These are phyloP conservation scores for Volucella inflata DNA, from an alignment of 2,888 invertebrate species.

Conservation along the genomic window DNA sequence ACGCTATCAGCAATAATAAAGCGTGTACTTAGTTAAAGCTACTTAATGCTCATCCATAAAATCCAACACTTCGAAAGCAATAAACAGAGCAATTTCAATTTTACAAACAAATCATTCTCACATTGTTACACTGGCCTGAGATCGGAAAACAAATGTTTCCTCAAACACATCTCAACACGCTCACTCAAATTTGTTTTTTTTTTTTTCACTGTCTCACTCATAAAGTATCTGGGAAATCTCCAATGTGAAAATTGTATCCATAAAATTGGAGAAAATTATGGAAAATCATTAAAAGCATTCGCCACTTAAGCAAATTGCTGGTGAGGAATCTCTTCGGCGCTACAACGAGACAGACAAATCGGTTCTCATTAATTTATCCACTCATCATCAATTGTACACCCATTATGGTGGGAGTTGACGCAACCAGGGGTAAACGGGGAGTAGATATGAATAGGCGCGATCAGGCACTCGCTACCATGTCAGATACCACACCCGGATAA, in stretches of 20 bases:
- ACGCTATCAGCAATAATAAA: not conserved
- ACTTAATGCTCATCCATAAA: too few species aligned
- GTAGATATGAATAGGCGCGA: too few species aligned
- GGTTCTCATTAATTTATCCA: conserved; percentile 83
- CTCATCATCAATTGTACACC: conserved; percentile 79
- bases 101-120: conserved; percentile 31
- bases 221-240: conserved; percentile 38
- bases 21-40: too few species aligned
- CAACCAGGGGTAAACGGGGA: not conserved
- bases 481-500: conserved; percentile 57
- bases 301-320: conserved; percentile 73
- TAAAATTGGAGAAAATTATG: conserved; percentile 71
- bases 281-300: conserved; percentile 72
- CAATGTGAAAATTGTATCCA: conserved; percentile 50
- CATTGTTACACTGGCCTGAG: conserved; percentile 40
- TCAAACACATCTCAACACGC: conserved; percentile 58
- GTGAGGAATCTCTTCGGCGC: conserved; percentile 31
- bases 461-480: not conserved
- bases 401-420: conserved; percentile 36
- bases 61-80: conserved; percentile 12
- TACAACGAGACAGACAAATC: conserved; percentile 79
- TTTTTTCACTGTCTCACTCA: conserved; percentile 44
- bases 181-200: conserved; percentile 25
- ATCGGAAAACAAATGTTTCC: conserved; percentile 48
- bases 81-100: conserved; percentile 28